phyloP scores from a whole-genome alignment of 2,888 invertebrate species.

The Tinea semifulvella region DNA sequence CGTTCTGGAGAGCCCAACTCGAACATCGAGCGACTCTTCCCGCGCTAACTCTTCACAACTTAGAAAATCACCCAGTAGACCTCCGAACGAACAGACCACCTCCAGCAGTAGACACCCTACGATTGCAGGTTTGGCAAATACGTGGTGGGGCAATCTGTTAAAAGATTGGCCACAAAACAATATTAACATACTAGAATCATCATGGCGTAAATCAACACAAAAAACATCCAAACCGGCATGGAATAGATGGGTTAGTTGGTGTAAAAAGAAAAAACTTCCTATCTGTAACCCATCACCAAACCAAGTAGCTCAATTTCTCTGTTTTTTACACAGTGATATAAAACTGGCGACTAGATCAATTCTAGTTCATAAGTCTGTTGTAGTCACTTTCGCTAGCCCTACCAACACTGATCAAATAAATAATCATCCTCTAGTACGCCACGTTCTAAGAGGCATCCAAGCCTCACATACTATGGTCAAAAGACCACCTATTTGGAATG shows the following conservation, averaged over 20 bases:
- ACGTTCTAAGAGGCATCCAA: too few relatives aligned
- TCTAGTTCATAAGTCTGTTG: too few relatives aligned
- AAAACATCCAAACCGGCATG: constrained; percentile 21
- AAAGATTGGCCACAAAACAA: not conserved
- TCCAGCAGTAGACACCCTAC: constrained; percentile 17
- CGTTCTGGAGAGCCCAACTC: constrained; percentile 28
- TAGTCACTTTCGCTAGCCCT: too few relatives aligned
- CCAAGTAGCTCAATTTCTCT: too few relatives aligned
- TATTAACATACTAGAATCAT: not conserved
- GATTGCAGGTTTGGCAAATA: constrained; percentile 22
- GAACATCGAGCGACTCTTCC: constrained; percentile 22
- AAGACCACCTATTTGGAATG: constrained; percentile 22
- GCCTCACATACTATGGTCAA: too few relatives aligned
- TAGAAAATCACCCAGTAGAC: constrained; percentile 20
- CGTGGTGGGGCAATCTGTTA: not conserved
- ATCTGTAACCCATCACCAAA: constrained; percentile 14
- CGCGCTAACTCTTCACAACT: constrained; percentile 19
- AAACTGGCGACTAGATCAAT: too few relatives aligned
- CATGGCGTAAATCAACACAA: not conserved
- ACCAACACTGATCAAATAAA: too few relatives aligned
- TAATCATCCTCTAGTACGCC: too few relatives aligned
- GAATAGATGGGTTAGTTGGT: constrained; percentile 22
- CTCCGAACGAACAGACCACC: constrained; percentile 18
- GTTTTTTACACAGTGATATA: too few relatives aligned
- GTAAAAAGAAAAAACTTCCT: constrained; percentile 14